A percentile compares a stretch with the other conserved stretches of the same genome.
These are phyloP conservation scores for Chrysaora quinquecirrha DNA, from an alignment of 30 jellyfish, hydroid and myxozoan genomes.

Conservation along the genomic window DNA sequence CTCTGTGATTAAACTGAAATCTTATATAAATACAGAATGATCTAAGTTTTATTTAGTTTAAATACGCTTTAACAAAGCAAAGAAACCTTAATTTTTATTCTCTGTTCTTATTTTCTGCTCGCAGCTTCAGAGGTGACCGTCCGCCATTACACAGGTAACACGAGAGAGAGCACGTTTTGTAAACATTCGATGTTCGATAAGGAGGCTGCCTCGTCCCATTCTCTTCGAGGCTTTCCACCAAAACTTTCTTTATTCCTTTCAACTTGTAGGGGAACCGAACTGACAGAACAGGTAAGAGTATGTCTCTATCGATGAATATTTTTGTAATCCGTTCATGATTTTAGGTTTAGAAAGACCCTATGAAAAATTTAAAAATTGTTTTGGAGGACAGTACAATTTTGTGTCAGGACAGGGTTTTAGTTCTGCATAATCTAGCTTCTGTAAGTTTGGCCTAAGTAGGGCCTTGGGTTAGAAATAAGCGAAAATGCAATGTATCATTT, in stretches of 20 bases:
- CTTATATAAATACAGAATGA: no score
- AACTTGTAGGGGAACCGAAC: background rate
- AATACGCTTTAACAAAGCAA: no score
- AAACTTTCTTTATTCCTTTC: conserved; percentile 11
- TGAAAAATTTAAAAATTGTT: no score
- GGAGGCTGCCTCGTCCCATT: conserved; percentile 45
- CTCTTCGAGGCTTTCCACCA: background rate
- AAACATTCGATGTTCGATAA: background rate
- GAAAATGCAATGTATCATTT: no score
- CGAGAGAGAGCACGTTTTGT: background rate
- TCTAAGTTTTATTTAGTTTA: no score
- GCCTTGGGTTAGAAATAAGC: no score
- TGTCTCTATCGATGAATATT: background rate
- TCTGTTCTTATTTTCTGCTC: background rate
- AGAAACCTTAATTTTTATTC: no score
- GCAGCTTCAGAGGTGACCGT: background rate
- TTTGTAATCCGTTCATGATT: background rate
- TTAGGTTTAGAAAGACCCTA: no score
- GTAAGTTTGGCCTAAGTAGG: background rate
- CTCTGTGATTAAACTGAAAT: no score
- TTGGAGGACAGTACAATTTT: no score
- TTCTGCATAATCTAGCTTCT: no score
- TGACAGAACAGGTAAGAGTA: background rate
- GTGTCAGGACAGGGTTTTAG: no score
- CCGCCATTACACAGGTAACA: background rate